Evolutionary conservation across 2,113 vertebrate genomes (phyloP), one percentile per base, ranked within the genome.

Genomic region (Erpornis zantholeuca): DNA sequence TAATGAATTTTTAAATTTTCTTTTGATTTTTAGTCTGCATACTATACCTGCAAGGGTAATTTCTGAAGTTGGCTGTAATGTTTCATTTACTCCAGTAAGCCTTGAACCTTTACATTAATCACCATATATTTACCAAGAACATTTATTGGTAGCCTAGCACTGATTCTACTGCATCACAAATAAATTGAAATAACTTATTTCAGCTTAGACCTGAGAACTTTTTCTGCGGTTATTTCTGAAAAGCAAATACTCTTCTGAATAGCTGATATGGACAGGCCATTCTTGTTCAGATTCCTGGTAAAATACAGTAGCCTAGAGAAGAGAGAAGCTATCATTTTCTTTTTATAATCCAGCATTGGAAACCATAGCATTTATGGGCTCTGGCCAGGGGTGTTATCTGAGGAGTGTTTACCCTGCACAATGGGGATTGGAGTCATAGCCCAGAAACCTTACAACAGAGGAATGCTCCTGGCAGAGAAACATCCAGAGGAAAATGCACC

Each of bases 331-430:
- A n/a, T 97, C 59, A 16, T 72, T 85, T 93, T 54, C 24, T 79
- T 64, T 95, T 90, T 93, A 57, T 94, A 82, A 82, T 82, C 91
- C 69, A 92, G 75, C 78, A 78, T 64, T 94, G 85, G 82, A 93
- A 96, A 96, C 92, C 66, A 63, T 84, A 92, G 73, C 69, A 94
- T 95, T 90, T 93, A 76, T 54, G 40, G 69, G 75, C 79, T 92
- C 50, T 90, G 91, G 78, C 69, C 90, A 92, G 63, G 33, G 70
- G 45, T 91, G 91, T 94, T 96, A 96, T 93, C 90, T 79, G 56
- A 42, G 56, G 60, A 92, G 66, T 94, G 88, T 97, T 97, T 97
- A 94, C 94, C 59, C 65, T 86, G 79, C 53, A n/a, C 95, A 81
- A 92, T 94, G 82, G 79, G 84, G 70, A 65, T 69, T 73, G 91